Conservation (phyloP, 2,888 invertebrate species). For the Machimus atricapillus region DNA sequence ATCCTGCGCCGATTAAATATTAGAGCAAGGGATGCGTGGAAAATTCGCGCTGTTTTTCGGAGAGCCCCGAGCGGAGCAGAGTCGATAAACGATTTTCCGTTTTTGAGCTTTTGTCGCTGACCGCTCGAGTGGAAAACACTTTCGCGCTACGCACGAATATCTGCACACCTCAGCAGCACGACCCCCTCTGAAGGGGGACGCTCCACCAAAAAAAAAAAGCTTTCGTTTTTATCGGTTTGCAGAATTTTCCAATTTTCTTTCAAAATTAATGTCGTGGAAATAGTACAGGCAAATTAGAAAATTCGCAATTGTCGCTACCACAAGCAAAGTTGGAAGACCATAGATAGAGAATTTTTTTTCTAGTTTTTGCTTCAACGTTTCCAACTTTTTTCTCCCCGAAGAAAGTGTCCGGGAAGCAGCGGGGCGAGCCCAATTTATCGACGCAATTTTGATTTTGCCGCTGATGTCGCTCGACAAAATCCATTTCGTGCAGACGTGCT, state of each 20-base stretch:
- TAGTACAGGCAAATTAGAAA: background rate
- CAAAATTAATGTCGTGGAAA: background rate
- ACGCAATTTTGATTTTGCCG: background rate
- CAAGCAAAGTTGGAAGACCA: background rate
- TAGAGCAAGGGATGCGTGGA: constrained; percentile 4
- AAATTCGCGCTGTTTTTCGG: constrained; percentile 23
- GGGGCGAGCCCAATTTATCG: background rate
- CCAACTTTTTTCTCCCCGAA: background rate
- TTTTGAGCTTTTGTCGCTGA: background rate
- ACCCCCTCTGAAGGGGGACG: background rate
- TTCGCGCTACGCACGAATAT: background rate
- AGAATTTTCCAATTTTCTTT: background rate
- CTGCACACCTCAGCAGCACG: background rate
- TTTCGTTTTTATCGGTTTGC: background rate
- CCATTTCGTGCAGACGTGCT: background rate
- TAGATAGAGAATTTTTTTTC: background rate
- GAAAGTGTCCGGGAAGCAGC: background rate
- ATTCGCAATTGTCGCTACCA: background rate
- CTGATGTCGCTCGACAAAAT: background rate
- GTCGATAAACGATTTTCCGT: background rate
- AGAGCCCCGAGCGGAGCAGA: background rate
- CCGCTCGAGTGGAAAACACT: background rate
- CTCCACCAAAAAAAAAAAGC: background rate
- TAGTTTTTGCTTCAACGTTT: background rate
- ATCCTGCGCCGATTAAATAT: background rate